These are phyloP conservation scores for Engystomops pustulosus DNA, from an alignment of 2,113 vertebrate genomes.

Conservation along the genomic window DNA sequence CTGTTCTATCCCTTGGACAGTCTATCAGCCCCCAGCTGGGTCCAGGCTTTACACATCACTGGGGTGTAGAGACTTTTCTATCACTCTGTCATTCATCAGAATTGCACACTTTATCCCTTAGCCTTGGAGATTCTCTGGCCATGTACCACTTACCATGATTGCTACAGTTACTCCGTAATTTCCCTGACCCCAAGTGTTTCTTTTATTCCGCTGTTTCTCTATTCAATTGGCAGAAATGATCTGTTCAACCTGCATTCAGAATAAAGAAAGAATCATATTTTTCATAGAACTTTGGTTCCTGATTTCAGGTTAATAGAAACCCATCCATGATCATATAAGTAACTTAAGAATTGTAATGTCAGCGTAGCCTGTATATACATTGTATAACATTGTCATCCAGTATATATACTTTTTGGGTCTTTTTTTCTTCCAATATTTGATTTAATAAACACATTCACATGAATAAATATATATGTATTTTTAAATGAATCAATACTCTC, in stretches of 20 bases:
- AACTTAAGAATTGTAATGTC: neutral
- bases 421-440: too few relatives aligned
- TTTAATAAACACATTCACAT: too few relatives aligned
- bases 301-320: neutral
- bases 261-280: neutral
- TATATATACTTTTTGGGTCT: too few relatives aligned
- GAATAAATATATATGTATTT: neutral
- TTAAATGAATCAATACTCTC: too few relatives aligned
- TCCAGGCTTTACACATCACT: slow-evolving; percentile 22
- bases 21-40: slow-evolving; percentile 34
- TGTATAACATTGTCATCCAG: too few relatives aligned
- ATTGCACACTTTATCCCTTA: slow-evolving; percentile 46
- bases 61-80: slow-evolving; percentile 33
- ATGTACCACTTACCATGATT: slow-evolving; percentile 38
- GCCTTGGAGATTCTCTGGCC: slow-evolving; percentile 30
- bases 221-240: slow-evolving; percentile 24
- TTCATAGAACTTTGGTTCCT: neutral
- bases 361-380: neutral
- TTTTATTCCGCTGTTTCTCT: slow-evolving; percentile 12
- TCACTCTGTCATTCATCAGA: slow-evolving; percentile 38
- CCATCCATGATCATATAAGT: neutral
- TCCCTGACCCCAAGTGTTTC: slow-evolving; percentile 29
- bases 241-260: neutral
- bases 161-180: slow-evolving; percentile 38
- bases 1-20: neutral